A percentile compares a stretch with the other conserved stretches of the same genome.
Evolutionary conservation across 2,113 vertebrate species (phyloP).

Genomic region (Larimichthys polyactis): DNA sequence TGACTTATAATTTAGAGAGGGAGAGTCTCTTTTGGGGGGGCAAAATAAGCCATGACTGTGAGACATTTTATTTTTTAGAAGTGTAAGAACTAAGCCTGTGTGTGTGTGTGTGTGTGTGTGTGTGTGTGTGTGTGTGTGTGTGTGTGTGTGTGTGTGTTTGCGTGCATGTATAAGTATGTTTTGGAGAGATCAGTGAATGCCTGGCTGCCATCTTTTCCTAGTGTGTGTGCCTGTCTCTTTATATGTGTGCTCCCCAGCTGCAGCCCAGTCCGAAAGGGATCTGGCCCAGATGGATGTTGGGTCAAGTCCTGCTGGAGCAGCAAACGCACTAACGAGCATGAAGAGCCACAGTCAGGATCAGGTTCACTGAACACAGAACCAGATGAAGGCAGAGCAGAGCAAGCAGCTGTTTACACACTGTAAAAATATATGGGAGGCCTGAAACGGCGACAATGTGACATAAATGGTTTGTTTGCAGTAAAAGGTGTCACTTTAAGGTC

Average conservation of each 20-base stretch:
- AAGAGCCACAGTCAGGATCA: slow-evolving; percentile 26
- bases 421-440: not conserved
- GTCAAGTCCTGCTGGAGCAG: slow-evolving; percentile 25
- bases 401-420: not conserved
- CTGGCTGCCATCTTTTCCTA: too few relatives aligned
- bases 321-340: slow-evolving; percentile 21
- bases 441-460: not conserved
- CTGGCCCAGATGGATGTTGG: slow-evolving; percentile 30
- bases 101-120: too few relatives aligned
- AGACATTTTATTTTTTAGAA: not conserved
- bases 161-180: too few relatives aligned
- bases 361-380: not conserved
- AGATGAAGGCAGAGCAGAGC: not conserved
- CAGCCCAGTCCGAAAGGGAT: slow-evolving; percentile 25
- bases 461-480: not conserved
- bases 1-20: not conserved
- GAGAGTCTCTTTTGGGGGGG: not conserved
- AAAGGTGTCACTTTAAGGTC: not conserved
- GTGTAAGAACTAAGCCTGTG: not conserved
- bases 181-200: too few relatives aligned
- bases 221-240: not conserved
- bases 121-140: too few relatives aligned
- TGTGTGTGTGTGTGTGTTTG: too few relatives aligned
- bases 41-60: not conserved
- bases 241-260: slow-evolving; percentile 19